phyloP scores from a whole-genome alignment of 64 coral and sea anemone species.

The Platygyra sinensis region DNA sequence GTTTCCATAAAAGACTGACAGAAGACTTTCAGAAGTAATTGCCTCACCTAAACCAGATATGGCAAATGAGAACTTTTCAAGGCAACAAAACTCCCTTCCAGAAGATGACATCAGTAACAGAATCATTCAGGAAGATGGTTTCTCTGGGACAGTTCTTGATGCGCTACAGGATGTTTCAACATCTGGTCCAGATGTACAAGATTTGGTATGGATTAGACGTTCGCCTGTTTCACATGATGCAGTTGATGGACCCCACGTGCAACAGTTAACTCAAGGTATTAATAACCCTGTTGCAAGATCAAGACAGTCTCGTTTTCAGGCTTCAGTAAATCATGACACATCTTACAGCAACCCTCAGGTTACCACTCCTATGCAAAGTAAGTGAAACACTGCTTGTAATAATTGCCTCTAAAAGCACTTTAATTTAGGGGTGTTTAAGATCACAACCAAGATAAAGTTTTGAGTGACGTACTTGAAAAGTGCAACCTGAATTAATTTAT shows the following conservation, averaged over 20 bases:
- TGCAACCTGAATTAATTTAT: too few relatives aligned
- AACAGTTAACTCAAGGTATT: too few relatives aligned
- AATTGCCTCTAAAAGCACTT: too few relatives aligned
- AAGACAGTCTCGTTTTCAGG: background rate
- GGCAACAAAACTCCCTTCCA: constrained; percentile 4
- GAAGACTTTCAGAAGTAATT: background rate
- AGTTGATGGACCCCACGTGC: background rate
- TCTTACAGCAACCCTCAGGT: background rate
- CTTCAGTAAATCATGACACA: too few relatives aligned
- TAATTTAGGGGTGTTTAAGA: too few relatives aligned
- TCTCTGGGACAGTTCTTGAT: constrained; percentile 10
- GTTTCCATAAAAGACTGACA: background rate
- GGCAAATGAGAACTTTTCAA: constrained; percentile 3
- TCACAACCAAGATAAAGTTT: too few relatives aligned
- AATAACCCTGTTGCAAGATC: background rate
- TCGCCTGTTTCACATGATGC: background rate
- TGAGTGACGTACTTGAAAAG: too few relatives aligned
- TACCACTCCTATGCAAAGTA: background rate
- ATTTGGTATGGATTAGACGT: background rate
- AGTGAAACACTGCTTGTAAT: background rate
- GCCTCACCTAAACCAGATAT: background rate
- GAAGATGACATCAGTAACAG: background rate
- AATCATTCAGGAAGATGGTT: constrained; percentile 3
- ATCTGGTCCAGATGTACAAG: background rate
- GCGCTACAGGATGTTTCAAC: constrained; percentile 5